A percentile compares a stretch with the other conserved stretches of the same genome.
Evolutionary conservation across 2,888 invertebrate species (phyloP).

Genomic region (Cacoxenus indagator): DNA sequence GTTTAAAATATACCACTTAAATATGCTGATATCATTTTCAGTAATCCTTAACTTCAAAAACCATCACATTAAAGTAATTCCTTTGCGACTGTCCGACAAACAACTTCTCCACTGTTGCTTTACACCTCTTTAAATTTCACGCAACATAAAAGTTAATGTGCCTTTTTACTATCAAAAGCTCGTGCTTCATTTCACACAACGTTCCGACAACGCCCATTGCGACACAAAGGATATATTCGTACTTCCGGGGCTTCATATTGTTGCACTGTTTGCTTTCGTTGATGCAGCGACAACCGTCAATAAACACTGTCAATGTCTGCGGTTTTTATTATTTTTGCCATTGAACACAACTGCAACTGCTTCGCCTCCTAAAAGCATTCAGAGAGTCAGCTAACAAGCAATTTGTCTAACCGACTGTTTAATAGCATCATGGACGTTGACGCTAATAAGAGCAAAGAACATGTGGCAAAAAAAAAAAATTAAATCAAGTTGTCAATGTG

Average conservation of each 20-base stretch:
- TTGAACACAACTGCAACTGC: slow-evolving; percentile 11
- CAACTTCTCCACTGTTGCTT: slow-evolving; percentile 8
- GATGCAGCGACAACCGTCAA: slow-evolving; percentile 43
- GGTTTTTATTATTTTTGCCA: slow-evolving; percentile 38
- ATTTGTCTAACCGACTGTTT: slow-evolving; percentile 9
- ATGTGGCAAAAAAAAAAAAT: background rate
- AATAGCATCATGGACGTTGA: background rate
- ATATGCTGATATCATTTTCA: too few species aligned
- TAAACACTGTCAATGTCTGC: slow-evolving; percentile 64
- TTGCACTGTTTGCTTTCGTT: background rate
- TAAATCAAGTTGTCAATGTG: background rate
- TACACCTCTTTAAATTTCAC: slow-evolving; percentile 48
- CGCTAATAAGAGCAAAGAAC: background rate
- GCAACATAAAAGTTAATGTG: slow-evolving; percentile 43
- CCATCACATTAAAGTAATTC: too few species aligned
- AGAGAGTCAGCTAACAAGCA: background rate
- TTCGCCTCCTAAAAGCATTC: slow-evolving; percentile 8
- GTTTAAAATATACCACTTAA: too few species aligned
- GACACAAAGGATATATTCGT: background rate
- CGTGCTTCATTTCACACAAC: background rate
- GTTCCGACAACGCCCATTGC: background rate
- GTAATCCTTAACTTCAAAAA: too few species aligned
- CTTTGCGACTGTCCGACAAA: too few species aligned
- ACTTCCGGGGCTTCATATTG: slow-evolving; percentile 3
- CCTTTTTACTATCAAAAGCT: slow-evolving; percentile 17